These are phyloP conservation scores for Delphinapterus leucas DNA, from an alignment of 2,113 vertebrate species.

Conservation along the genomic window DNA sequence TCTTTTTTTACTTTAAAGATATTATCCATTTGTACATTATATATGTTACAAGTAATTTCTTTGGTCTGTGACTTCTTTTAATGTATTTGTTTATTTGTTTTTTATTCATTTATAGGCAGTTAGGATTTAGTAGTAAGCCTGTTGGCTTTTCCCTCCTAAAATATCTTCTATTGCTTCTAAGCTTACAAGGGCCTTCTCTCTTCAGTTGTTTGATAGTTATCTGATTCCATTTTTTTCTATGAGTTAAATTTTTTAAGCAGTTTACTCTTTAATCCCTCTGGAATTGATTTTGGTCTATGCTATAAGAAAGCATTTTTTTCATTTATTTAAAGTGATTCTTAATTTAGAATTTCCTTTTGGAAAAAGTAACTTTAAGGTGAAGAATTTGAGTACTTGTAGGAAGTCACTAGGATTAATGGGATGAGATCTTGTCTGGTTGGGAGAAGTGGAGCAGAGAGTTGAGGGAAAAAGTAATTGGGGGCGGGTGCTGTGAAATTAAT, in stretches of 20 bases:
- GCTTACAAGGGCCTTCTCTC: neutral
- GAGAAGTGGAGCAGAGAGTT: neutral
- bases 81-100: neutral
- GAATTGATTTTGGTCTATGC: neutral
- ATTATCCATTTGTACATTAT: neutral
- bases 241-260: neutral
- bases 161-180: neutral
- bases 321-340: neutral
- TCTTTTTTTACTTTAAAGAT: neutral
- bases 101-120: neutral
- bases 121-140: neutral
- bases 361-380: neutral
- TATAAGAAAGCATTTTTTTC: neutral
- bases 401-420: neutral
- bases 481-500: neutral
- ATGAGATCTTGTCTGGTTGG: neutral
- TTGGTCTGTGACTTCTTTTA: neutral
- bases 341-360: slow-evolving; percentile 26
- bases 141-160: neutral
- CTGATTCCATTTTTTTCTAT: neutral
- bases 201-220: neutral
- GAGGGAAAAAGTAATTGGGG: neutral
- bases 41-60: neutral
- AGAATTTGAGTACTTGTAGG: neutral
- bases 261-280: slow-evolving; percentile 1